These are phyloP conservation scores for Xyliphius kryptos DNA, from an alignment of 2,113 vertebrate genomes.

Conservation along the genomic window DNA sequence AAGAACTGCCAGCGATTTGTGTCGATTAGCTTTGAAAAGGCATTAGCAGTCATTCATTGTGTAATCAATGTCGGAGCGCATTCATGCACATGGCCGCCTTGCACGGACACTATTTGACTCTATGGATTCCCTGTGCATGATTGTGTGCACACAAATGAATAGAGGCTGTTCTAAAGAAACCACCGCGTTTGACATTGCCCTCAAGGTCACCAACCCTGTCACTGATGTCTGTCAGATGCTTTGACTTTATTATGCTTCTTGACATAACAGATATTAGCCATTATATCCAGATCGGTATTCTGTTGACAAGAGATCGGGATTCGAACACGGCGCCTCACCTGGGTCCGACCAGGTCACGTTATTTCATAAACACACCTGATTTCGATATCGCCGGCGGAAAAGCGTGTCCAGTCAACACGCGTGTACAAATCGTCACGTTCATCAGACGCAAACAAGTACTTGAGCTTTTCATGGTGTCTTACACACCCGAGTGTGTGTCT, in stretches of 20 bases:
- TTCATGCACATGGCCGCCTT: constrained; percentile 10
- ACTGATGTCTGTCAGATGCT: constrained; percentile 22
- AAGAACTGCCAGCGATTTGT: background rate
- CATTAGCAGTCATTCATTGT: constrained; percentile 21
- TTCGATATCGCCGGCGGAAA: constrained; percentile 18
- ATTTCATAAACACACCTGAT: too few relatives aligned
- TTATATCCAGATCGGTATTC: constrained; percentile 23
- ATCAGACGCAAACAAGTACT: constrained; percentile 39
- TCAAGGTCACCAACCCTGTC: constrained; percentile 33
- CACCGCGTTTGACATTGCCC: constrained; percentile 31
- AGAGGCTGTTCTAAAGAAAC: constrained; percentile 25
- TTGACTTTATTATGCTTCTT: constrained; percentile 34
- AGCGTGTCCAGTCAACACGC: constrained; percentile 18
- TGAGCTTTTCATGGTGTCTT: constrained; percentile 41
- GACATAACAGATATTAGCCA: constrained; percentile 22
- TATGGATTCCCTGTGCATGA: constrained; percentile 16
- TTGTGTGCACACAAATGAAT: constrained; percentile 31
- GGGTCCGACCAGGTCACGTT: too few relatives aligned
- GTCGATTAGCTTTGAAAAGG: constrained; percentile 15
- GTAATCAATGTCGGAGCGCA: constrained; percentile 31
- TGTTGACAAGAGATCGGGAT: too few relatives aligned
- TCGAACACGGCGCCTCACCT: too few relatives aligned
- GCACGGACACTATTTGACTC: constrained; percentile 25
- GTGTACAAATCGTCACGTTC: constrained; percentile 24
- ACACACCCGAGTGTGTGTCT: constrained; percentile 33